phyloP scores from a whole-genome alignment of 1,140 invertebrate genomes.

The Conus betulinus region DNA sequence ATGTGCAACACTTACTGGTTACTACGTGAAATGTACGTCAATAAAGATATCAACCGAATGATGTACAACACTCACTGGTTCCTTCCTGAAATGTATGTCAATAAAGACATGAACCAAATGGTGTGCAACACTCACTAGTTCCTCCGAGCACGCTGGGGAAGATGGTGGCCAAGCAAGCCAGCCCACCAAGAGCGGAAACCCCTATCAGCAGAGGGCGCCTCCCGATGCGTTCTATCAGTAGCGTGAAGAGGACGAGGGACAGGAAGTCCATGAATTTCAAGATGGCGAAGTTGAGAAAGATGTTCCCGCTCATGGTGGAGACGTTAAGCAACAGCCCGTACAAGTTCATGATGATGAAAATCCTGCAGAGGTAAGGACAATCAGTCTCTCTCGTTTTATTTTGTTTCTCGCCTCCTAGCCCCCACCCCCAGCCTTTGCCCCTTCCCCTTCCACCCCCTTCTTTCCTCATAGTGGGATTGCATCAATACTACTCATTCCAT shows the following conservation, averaged over 20 bases:
- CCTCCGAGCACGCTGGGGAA: conserved; percentile 47
- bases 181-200: conserved; percentile 53
- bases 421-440: too few relatives aligned
- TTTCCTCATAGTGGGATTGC: too few relatives aligned
- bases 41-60: too few relatives aligned
- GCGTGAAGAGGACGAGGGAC: conserved; percentile 81
- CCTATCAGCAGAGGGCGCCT: conserved; percentile 44
- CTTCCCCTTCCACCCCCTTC: too few relatives aligned
- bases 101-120: too few relatives aligned
- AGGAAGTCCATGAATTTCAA: conserved; percentile 85
- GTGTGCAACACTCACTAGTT: conserved; percentile 43
- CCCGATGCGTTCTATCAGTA: conserved; percentile 67
- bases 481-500: too few relatives aligned
- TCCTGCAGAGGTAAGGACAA: conserved; percentile 77
- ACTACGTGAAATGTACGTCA: too few relatives aligned
- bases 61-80: too few relatives aligned
- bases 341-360: conserved; percentile 80
- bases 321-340: conserved; percentile 80
- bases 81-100: too few relatives aligned
- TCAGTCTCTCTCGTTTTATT: too few relatives aligned
- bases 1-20: too few relatives aligned
- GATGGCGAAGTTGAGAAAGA: conserved; percentile 60
- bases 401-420: too few relatives aligned
- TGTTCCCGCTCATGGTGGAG: conserved; percentile 57
- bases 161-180: conserved; percentile 52